phyloP scores from a whole-genome alignment of 1,140 invertebrate genomes.

The Hyposmocoma kahamanoa region DNA sequence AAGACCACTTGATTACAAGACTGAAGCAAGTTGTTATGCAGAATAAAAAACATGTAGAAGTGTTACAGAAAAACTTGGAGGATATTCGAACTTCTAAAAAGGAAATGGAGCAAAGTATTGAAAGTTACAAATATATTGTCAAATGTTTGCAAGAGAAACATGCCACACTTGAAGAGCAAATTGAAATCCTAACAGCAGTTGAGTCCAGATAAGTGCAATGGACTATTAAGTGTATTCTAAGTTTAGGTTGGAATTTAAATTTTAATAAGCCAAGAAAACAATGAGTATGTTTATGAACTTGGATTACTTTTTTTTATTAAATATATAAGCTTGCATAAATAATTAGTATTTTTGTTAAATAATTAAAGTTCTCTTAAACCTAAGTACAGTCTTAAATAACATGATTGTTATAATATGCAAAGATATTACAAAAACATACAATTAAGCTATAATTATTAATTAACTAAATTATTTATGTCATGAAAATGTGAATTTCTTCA shows the following conservation, averaged over 20 bases:
- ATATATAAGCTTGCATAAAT: too few species aligned
- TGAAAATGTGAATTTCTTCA: conserved; percentile 14
- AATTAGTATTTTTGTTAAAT: too few species aligned
- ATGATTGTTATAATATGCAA: too few species aligned
- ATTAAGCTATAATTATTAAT: too few species aligned
- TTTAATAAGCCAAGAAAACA: too few species aligned
- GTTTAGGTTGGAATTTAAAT: too few species aligned
- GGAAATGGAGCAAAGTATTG: conserved; percentile 39
- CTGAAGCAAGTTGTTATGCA: conserved; percentile 33
- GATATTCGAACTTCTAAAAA: conserved; percentile 27
- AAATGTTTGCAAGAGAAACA: conserved; percentile 65
- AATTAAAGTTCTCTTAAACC: too few species aligned
- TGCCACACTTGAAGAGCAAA: conserved; percentile 58
- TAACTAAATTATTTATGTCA: too few species aligned
- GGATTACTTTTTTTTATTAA: too few species aligned
- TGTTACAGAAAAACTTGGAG: conserved; percentile 39
- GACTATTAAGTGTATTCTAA: background rate
- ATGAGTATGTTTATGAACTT: too few species aligned
- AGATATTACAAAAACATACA: too few species aligned
- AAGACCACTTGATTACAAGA: conserved; percentile 49
- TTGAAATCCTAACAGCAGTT: conserved; percentile 58
- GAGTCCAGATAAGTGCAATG: conserved; percentile 39
- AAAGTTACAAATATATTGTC: conserved; percentile 54
- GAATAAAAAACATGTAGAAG: conserved; percentile 45
- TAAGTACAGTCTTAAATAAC: background rate